These are phyloP conservation scores for Heliconius hortense DNA, from an alignment of 2,888 invertebrate species.

Conservation along the genomic window DNA sequence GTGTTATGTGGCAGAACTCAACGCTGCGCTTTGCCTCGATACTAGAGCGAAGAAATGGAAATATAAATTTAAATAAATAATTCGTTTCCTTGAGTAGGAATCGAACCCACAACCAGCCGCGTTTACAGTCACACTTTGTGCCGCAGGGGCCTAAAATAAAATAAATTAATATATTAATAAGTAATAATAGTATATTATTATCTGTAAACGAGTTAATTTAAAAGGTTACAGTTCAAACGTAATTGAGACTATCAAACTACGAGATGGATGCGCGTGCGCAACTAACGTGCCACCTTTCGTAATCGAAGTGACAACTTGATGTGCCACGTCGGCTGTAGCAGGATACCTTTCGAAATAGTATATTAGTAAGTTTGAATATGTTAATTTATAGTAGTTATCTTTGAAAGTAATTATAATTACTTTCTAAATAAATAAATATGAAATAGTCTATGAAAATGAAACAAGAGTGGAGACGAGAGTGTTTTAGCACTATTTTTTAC, in stretches of 20 bases:
- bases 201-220: conserved; percentile 6
- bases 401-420: too few relatives aligned
- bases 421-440: too few relatives aligned
- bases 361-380: not conserved
- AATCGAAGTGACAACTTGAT: conserved; percentile 59
- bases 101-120: too few relatives aligned
- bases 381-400: not conserved
- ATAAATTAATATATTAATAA: not conserved
- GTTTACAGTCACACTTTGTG: too few relatives aligned
- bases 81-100: too few relatives aligned
- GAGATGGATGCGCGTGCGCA: conserved; percentile 47
- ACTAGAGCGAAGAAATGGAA: too few relatives aligned
- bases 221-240: conserved; percentile 42
- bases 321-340: conserved; percentile 51
- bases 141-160: not conserved
- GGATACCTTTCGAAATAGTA: conserved; percentile 52
- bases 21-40: too few relatives aligned
- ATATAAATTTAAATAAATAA: too few relatives aligned
- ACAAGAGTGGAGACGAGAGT: too few relatives aligned
- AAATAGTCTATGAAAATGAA: too few relatives aligned
- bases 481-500: too few relatives aligned
- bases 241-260: conserved; percentile 40
- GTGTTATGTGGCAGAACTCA: too few relatives aligned
- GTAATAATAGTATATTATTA: not conserved
- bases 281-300: conserved; percentile 53